phyloP scores from a whole-genome alignment of 2,113 vertebrate genomes.

The Chloropsis hardwickii region DNA sequence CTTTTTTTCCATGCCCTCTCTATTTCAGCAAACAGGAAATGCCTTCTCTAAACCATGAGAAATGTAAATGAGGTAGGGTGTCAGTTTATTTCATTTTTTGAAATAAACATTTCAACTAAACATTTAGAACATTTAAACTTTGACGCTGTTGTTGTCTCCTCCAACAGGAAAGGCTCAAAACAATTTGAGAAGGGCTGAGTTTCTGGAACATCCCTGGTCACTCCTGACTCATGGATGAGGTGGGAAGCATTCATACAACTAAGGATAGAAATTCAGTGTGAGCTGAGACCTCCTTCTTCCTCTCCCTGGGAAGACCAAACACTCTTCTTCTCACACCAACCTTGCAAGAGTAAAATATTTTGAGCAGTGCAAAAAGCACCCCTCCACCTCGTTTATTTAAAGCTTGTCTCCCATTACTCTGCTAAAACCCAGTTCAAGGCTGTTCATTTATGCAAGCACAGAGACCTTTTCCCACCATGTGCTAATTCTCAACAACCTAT shows the following conservation, averaged over 20 bases:
- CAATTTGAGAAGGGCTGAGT: not conserved
- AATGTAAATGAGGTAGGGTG: not conserved
- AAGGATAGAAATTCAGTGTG: not conserved
- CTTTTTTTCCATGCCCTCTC: not conserved
- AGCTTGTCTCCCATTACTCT: not conserved
- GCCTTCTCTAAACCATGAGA: not conserved
- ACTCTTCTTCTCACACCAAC: not conserved
- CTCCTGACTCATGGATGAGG: not conserved
- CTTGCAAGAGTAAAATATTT: not conserved
- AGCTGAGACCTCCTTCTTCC: not conserved
- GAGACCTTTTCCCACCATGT: not conserved
- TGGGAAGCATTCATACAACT: not conserved
- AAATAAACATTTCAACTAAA: too few relatives aligned
- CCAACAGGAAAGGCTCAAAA: not conserved
- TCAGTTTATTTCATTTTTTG: not conserved
- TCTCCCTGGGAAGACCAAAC: not conserved
- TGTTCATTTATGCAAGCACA: not conserved
- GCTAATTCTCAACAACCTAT: conserved; percentile 10
- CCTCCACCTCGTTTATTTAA: not conserved
- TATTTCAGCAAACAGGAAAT: not conserved
- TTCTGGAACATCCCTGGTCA: not conserved
- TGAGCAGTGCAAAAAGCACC: not conserved
- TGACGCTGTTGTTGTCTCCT: not conserved
- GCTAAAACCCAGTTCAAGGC: not conserved
- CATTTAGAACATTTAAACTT: not conserved